These are phyloP conservation scores for Labroides dimidiatus DNA, from an alignment of 2,797 vertebrate species.

Conservation along the genomic window DNA sequence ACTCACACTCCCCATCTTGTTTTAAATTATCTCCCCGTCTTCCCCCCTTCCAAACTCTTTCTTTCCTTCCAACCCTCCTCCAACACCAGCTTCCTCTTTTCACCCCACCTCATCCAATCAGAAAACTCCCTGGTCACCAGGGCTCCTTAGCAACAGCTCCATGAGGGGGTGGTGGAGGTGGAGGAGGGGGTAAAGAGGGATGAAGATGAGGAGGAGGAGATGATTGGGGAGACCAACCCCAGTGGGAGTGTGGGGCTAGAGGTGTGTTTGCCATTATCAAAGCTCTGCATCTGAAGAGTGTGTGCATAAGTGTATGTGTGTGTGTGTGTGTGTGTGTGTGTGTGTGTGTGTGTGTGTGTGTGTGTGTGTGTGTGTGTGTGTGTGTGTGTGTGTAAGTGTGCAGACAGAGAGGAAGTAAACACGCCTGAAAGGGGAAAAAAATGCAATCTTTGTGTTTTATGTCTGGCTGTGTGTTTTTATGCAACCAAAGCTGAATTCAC, in stretches of 20 bases:
- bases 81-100: conserved; percentile 37
- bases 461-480: conserved; percentile 7
- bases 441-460: conserved; percentile 20
- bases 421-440: conserved; percentile 26
- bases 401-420: conserved; percentile 1
- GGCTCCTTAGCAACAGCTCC: conserved; percentile 85
- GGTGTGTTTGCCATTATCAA: conserved; percentile 70
- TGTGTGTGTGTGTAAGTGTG: too few species aligned
- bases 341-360: conserved; percentile 8
- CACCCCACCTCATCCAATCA: conserved; percentile 74
- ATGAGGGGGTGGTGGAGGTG: conserved; percentile 46
- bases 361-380: conserved; percentile 4
- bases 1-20: conserved; percentile 16
- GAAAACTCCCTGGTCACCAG: conserved; percentile 64
- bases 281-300: conserved; percentile 42
- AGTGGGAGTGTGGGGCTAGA: conserved; percentile 63
- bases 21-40: conserved; percentile 30
- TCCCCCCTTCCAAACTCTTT: background rate
- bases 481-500: conserved; percentile 18
- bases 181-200: conserved; percentile 14
- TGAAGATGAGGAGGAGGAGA: conserved; percentile 29
- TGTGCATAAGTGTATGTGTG: conserved; percentile 9
- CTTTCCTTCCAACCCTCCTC: conserved; percentile 7
- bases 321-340: conserved; percentile 11
- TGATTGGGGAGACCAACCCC: conserved; percentile 49